Evolutionary conservation across 92 coral and sea anemone species (phyloP), one percentile per base, ranked within the genome.

Genomic region (Epizoanthus ramosus): DNA sequence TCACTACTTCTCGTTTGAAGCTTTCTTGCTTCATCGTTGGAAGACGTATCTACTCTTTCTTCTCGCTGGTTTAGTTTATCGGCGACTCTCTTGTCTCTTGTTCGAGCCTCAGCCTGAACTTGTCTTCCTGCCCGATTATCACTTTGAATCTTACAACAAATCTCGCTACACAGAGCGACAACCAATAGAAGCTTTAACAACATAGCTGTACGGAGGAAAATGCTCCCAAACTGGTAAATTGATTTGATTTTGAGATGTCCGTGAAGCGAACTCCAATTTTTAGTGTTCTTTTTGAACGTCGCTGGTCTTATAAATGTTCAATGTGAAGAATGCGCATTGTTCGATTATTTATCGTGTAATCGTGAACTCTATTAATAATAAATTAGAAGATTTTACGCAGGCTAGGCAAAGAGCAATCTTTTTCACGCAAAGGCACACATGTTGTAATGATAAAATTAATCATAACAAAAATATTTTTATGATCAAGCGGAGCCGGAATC

Each of bases 301-400:
- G 41, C 50, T 39, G 82, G 63, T 60, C 71, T 77, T 77, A 77
- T 77, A 77, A 77, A 77, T 77, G 54, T 77, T 77, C 82, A 61
- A 77, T 77, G 82, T 33, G 66, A 63, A 77, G 21, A 77, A 25
- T 77, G n/a, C 82, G 59, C 18, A 61, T 77, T 77, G 82, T 77
- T 59, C 58, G 56, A 57, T 18, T 24, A 41, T 4, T 77, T 77
- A 61, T 61, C 71, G 24, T 21, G 3, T 15, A 41, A 61, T 61
- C 71, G 71, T 12, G 39, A 61, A 77, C 54, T 41, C 71, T 16
- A 77, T 77, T 60, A 77, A 77, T 77, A 33, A 77, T 77, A 41
- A 37, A 77, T 77, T 39, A 23, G 71, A 77, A 61, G 82, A 25
- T 77, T 43, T 61, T 63, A 19, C 71, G 59, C 71, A 39, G 82